Percentiles rank a stretch among this genome's conserved stretches.
phyloP scores from a whole-genome alignment of 2,797 vertebrate species.

The Sebastes hopkinsi region DNA sequence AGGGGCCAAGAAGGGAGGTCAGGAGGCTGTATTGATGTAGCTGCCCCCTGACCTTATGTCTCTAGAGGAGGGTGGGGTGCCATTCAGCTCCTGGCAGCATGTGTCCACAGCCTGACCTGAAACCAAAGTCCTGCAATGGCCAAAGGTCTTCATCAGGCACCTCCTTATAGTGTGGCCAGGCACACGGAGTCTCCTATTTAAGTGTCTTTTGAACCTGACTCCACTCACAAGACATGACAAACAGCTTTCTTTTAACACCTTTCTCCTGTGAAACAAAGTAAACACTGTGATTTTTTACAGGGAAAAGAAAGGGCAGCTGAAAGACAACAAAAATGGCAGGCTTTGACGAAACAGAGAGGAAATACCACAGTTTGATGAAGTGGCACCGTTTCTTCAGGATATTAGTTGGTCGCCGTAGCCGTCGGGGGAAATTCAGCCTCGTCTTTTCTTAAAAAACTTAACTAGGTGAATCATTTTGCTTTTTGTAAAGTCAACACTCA shows the following conservation, averaged over 20 bases:
- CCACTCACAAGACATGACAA: slow-evolving; percentile 27
- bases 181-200: slow-evolving; percentile 20
- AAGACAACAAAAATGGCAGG: slow-evolving; percentile 28
- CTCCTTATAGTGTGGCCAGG: slow-evolving; percentile 27
- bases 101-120: slow-evolving; percentile 75
- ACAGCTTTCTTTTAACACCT: slow-evolving; percentile 42
- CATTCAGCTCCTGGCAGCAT: slow-evolving; percentile 77
- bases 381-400: slow-evolving; percentile 22
- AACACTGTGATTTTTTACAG: slow-evolving; percentile 46
- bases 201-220: slow-evolving; percentile 15
- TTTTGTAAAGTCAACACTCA: slow-evolving; percentile 30
- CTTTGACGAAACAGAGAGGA: slow-evolving; percentile 39
- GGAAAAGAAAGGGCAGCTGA: slow-evolving; percentile 20
- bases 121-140: slow-evolving; percentile 61
- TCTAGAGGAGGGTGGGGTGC: slow-evolving; percentile 64
- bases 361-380: slow-evolving; percentile 38
- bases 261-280: slow-evolving; percentile 61
- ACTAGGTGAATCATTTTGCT: slow-evolving; percentile 40
- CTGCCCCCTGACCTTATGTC: slow-evolving; percentile 66
- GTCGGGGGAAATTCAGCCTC: neutral
- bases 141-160: slow-evolving; percentile 61
- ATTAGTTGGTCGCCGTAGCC: slow-evolving; percentile 24
- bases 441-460: neutral
- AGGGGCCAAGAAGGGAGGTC: slow-evolving; percentile 70
- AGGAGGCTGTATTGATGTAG: slow-evolving; percentile 69